Base-by-base conservation (phyloP, 2,797 vertebrate genomes). In the Urophycis tenuis region DNA sequence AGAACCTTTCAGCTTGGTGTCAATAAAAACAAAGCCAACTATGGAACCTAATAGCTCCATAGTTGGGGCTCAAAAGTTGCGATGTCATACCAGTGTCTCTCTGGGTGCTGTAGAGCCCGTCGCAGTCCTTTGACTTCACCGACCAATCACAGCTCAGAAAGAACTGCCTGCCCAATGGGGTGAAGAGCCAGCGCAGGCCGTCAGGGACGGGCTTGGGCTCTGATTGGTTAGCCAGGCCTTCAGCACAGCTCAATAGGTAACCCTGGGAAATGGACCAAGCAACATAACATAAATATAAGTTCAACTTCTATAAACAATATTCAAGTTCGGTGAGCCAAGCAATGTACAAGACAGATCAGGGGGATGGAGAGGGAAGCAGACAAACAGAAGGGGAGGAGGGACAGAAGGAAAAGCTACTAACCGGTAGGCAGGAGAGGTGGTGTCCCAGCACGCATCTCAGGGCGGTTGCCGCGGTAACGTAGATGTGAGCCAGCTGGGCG, bases 71-170 rank as follows among this genome's bases (percentile, higher is more conserved):
- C 49, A 22, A 22, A 53, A 10, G 3, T 8, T 8, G 3, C 29
- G 1, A 17, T 12, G 39, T 73, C 91, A 84, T 87, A 98, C 97
- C 96, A 31, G 95, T 91, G 79, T 95, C 95, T 92, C 97, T 95
- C 72, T 93, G 93, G 12, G 95, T 95, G 12, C 95, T 97, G 87
- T 95, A 99, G 25, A 97, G 89, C 32, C 92, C 94, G 19, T 96
- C 95, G 74, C 91, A 92, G 1, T 92, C 89, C 79, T 94, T 92
- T 0, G 94, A 93, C 84, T 93, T 96, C 89, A 98, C 93, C 0
- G 95, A 96, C 98, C 98, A 99, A 89, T 96, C 96, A 75, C 95
- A 94, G 77, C 95, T 95, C 87, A 98, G 92, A 90, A 99, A 99
- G 84, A 99, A 99, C 90, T 96, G 96, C 83, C 95, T 92, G 73